These are phyloP conservation scores for Rhyacophila brunnea DNA, from an alignment of 1,140 invertebrate genomes.

Conservation along the genomic window DNA sequence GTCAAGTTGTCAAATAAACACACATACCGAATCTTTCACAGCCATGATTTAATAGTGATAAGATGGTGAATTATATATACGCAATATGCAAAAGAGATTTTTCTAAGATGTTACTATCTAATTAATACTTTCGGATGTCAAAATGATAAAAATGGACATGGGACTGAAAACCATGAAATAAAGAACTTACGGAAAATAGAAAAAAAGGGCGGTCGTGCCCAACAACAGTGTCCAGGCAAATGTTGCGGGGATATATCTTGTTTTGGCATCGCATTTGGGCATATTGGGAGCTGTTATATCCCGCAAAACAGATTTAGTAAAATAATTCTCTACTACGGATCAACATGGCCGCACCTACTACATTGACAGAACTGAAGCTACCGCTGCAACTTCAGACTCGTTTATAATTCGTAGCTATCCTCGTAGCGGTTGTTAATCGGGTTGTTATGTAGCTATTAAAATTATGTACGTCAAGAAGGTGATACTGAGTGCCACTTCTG, in stretches of 20 bases:
- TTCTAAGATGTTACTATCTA: conserved; percentile 19
- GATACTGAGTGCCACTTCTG: too few relatives aligned
- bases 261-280: conserved; percentile 91
- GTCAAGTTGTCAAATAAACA: conserved; percentile 4
- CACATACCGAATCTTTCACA: too few relatives aligned
- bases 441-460: too few relatives aligned
- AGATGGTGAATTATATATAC: not conserved
- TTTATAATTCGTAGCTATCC: too few relatives aligned
- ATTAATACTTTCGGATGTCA: conserved; percentile 22
- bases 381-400: not conserved
- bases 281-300: conserved; percentile 57
- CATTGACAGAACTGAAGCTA: conserved; percentile 28
- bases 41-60: not conserved
- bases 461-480: too few relatives aligned
- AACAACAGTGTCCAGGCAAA: conserved; percentile 94
- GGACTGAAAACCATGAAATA: conserved; percentile 29
- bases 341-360: conserved; percentile 64
- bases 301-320: conserved; percentile 55
- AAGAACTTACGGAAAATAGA: conserved; percentile 91
- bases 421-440: too few relatives aligned
- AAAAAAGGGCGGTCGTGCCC: conserved; percentile 88
- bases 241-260: conserved; percentile 91
- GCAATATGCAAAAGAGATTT: conserved; percentile 18
- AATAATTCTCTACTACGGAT: conserved; percentile 58
- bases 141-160: conserved; percentile 21